Evolutionary conservation across 2,113 vertebrate species (phyloP), one percentile per base, ranked within the genome.

Genomic region (Phrynosoma blainvillii): DNA sequence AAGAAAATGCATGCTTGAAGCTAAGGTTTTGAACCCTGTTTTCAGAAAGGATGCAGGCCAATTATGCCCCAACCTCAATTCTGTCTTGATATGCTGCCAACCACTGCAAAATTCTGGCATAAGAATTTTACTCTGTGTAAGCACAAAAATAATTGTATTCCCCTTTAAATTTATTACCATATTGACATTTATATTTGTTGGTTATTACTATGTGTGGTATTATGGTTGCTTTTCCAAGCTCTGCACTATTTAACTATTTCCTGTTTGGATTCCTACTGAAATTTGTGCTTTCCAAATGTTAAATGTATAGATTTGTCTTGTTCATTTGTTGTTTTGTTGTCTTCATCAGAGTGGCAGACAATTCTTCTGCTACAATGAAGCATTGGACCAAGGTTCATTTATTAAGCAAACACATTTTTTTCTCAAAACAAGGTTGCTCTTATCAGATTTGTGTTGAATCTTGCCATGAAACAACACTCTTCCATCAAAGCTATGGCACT

Each of bases 41-140:
- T 0, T 13, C 21, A 47, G 30, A 52, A 42, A 71, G 36, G 74
- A 77, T 87, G 30, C 3, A 85, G 84, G 87, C 90, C 84, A 87
- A 73, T 47, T 77, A 85, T 89, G 32, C 85, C 70, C 70, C 79
- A 91, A 91, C 47, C 73, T 71, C 74, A 75, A 40, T 80, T 89
- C 71, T 73, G 79, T 79, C 74, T 90, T 84, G 87, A 93, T 83
- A 89, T 73, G 79, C 79, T 91, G 88, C 79, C 21, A 82, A 89
- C 87, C 82, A 90, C 92, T 84, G 82, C 90, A 90, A 93, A 95
- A 94, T 93, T 93, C 86, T 88, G 94, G 75, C 87, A 89, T 84
- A 93, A 68, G 79, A 89, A 93, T 93, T 95, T 93, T 93, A 90
- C 88, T 84, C 78, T 77, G 23, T 18, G 71, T 65, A 94, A 93